Percentiles rank a stretch among this genome's conserved stretches.
Evolutionary conservation across 2,113 vertebrate genomes (phyloP).

Genomic region (Gobiocypris rarus): DNA sequence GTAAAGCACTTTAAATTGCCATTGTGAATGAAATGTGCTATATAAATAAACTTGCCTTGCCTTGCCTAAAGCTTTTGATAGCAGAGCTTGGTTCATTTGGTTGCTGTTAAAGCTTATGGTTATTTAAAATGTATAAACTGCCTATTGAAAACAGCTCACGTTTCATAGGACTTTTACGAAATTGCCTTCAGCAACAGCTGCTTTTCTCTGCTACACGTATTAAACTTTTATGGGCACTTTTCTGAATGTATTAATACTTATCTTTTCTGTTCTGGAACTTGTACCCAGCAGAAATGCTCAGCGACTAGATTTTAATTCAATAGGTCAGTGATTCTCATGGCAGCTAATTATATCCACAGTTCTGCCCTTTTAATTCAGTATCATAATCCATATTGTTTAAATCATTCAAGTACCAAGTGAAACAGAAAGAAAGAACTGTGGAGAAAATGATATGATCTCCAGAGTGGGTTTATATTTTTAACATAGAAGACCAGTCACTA

Average conservation of each 20-base stretch:
- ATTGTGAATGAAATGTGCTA: too few relatives aligned
- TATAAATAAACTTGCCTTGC: too few relatives aligned
- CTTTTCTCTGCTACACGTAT: too few relatives aligned
- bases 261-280: too few relatives aligned
- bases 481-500: conserved; percentile 9
- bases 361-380: not conserved
- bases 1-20: too few relatives aligned
- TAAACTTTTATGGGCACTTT: too few relatives aligned
- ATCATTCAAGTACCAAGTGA: not conserved
- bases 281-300: not conserved
- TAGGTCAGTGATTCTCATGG: conserved; percentile 11
- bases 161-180: too few relatives aligned
- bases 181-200: too few relatives aligned
- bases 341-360: not conserved
- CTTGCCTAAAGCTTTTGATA: not conserved
- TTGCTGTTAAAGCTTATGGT: not conserved
- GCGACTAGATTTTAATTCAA: not conserved
- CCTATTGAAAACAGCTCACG: too few relatives aligned
- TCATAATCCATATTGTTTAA: conserved; percentile 6
- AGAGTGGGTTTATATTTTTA: not conserved
- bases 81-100: not conserved
- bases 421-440: too few relatives aligned
- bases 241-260: too few relatives aligned
- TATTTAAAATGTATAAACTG: not conserved
- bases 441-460: not conserved